A percentile compares a stretch with the other conserved stretches of the same genome.
Conservation (phyloP, 1,140 invertebrate species). For the Hyphantria cunea region DNA sequence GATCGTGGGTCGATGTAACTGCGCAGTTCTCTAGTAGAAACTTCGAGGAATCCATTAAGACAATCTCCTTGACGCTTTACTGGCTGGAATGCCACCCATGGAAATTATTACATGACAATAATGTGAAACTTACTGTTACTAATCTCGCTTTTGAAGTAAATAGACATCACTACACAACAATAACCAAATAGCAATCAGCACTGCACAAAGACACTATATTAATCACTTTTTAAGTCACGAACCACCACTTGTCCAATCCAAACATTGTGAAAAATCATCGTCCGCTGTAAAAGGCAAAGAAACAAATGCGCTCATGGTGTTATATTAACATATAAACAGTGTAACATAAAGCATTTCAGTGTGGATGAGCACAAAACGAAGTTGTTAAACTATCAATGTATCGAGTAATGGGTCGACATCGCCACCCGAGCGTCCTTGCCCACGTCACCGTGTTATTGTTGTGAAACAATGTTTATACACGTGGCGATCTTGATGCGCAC, state of each 20-base stretch:
- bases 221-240: slow-evolving; percentile 45
- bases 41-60: slow-evolving; percentile 61
- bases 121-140: slow-evolving; percentile 51
- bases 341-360: slow-evolving; percentile 9
- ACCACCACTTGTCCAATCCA: slow-evolving; percentile 49
- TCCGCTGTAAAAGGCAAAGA: slow-evolving; percentile 37
- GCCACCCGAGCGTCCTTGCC: slow-evolving; percentile 56
- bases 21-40: slow-evolving; percentile 57
- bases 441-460: slow-evolving; percentile 71
- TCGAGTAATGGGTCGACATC: slow-evolving; percentile 33
- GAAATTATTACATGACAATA: slow-evolving; percentile 23
- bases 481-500: slow-evolving; percentile 67
- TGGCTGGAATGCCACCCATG: slow-evolving; percentile 32
- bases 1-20: slow-evolving; percentile 50
- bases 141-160: slow-evolving; percentile 44
- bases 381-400: slow-evolving; percentile 43
- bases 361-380: slow-evolving; percentile 38
- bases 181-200: slow-evolving; percentile 44
- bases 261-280: slow-evolving; percentile 43
- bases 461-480: slow-evolving; percentile 78
- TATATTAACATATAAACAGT: slow-evolving; percentile 34
- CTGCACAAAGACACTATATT: slow-evolving; percentile 51
- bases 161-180: slow-evolving; percentile 54
- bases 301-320: slow-evolving; percentile 36
- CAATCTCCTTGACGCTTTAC: slow-evolving; percentile 58